Conservation (phyloP, 2,888 invertebrate genomes). For the Acrocyrtus sp. region DNA sequence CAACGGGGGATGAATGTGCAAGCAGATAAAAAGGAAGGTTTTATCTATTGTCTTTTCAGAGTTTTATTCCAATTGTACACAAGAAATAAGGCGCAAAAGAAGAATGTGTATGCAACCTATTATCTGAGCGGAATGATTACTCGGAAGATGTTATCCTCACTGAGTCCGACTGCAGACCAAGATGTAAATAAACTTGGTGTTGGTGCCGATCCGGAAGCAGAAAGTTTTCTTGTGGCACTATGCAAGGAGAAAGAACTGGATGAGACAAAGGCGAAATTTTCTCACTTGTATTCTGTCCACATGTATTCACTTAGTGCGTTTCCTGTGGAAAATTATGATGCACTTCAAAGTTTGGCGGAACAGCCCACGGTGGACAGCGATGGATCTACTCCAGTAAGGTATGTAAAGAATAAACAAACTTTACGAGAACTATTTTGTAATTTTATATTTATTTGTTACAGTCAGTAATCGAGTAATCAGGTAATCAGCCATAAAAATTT, state of each 20-base stretch:
- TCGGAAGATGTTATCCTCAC: slow-evolving; percentile 1
- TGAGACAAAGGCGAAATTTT: slow-evolving; percentile 65
- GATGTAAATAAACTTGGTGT: not conserved
- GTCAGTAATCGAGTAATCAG: too few relatives aligned
- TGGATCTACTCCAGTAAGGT: slow-evolving; percentile 63
- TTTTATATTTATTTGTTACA: too few relatives aligned
- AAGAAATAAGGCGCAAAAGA: slow-evolving; percentile 28
- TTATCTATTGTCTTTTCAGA: slow-evolving; percentile 25
- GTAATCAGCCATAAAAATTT: too few relatives aligned
- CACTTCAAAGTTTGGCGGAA: slow-evolving; percentile 65
- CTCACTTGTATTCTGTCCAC: slow-evolving; percentile 66
- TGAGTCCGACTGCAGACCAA: not conserved
- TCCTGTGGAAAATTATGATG: slow-evolving; percentile 48
- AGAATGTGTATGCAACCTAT: slow-evolving; percentile 50
- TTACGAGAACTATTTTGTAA: too few relatives aligned
- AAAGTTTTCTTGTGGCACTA: slow-evolving; percentile 64
- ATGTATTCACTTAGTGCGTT: slow-evolving; percentile 66
- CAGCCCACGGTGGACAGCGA: slow-evolving; percentile 66
- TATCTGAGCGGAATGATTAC: slow-evolving; percentile 55
- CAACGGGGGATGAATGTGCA: too few relatives aligned
- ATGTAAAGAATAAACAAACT: slow-evolving; percentile 8
- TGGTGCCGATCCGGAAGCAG: slow-evolving; percentile 1
- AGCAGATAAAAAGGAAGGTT: too few relatives aligned
- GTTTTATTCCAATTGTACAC: slow-evolving; percentile 58
- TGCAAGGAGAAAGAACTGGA: slow-evolving; percentile 65